Evolutionary conservation across 2,113 vertebrate genomes (phyloP).

Genomic region (Periophthalmus modestus): DNA sequence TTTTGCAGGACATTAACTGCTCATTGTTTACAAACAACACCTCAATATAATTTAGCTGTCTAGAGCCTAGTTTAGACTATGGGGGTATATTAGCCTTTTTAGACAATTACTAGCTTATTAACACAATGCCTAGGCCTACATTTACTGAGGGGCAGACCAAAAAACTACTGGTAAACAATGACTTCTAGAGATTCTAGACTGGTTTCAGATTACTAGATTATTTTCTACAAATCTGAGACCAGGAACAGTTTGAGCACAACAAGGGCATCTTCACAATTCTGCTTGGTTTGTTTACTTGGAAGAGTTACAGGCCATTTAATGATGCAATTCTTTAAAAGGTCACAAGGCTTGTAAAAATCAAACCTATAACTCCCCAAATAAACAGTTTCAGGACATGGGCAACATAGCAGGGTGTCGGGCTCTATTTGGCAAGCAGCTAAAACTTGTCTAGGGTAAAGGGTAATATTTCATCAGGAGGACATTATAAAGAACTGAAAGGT

Average conservation of each 20-base stretch:
- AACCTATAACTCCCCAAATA: slow-evolving; percentile 58
- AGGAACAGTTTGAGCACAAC: slow-evolving; percentile 12
- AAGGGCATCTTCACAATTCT: not conserved
- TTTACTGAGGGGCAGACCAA: not conserved
- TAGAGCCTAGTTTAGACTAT: not conserved
- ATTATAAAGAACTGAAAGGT: slow-evolving; percentile 52
- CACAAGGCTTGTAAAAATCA: slow-evolving; percentile 16
- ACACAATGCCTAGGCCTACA: not conserved
- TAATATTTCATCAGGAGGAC: slow-evolving; percentile 34
- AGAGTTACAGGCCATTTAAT: slow-evolving; percentile 24
- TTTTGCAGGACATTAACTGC: not conserved
- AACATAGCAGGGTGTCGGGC: slow-evolving; percentile 46
- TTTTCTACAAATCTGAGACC: slow-evolving; percentile 4
- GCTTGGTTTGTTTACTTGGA: slow-evolving; percentile 58
- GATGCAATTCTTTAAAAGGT: slow-evolving; percentile 8
- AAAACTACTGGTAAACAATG: not conserved
- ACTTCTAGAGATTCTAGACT: not conserved
- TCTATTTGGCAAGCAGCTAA: slow-evolving; percentile 56
- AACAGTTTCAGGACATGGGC: slow-evolving; percentile 53
- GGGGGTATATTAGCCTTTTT: not conserved
- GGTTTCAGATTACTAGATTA: not conserved
- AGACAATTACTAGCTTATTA: not conserved
- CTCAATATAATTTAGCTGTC: not conserved
- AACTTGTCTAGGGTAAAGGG: slow-evolving; percentile 32
- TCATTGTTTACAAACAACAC: not conserved